Conservation (phyloP, 2,888 invertebrate species). For the Neuroscelio doddi region DNA sequence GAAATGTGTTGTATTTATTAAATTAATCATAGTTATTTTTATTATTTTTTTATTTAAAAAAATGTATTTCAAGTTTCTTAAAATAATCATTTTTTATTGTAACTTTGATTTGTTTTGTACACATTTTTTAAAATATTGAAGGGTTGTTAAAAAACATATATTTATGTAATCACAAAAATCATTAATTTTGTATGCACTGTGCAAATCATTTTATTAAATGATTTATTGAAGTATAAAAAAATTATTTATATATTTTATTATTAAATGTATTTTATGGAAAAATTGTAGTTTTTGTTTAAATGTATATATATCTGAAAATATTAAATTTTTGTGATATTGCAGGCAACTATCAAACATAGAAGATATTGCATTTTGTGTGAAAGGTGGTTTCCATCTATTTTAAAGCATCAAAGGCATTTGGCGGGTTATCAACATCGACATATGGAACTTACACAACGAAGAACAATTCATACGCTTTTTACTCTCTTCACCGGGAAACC, state of each 20-base stretch:
- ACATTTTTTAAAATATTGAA: no score
- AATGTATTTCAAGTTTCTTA: no score
- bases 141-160: no score
- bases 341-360: constrained; percentile 68
- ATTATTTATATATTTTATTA: not conserved
- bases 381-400: constrained; percentile 67
- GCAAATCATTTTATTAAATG: no score
- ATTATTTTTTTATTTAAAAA: no score
- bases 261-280: not conserved
- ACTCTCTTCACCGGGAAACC: constrained; percentile 69
- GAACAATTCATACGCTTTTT: constrained; percentile 70
- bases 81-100: no score
- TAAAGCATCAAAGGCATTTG: constrained; percentile 65
- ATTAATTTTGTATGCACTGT: no score
- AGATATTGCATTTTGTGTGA: constrained; percentile 70
- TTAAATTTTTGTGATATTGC: constrained; percentile 7
- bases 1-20: no score
- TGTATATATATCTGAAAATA: not conserved
- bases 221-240: not conserved
- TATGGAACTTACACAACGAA: constrained; percentile 68
- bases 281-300: not conserved
- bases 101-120: no score
- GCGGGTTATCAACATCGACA: constrained; percentile 69
- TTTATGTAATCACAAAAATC: no score
- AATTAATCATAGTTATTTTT: no score